Base-by-base conservation (phyloP, 2,113 vertebrate species). In the Otolemur garnettii region DNA sequence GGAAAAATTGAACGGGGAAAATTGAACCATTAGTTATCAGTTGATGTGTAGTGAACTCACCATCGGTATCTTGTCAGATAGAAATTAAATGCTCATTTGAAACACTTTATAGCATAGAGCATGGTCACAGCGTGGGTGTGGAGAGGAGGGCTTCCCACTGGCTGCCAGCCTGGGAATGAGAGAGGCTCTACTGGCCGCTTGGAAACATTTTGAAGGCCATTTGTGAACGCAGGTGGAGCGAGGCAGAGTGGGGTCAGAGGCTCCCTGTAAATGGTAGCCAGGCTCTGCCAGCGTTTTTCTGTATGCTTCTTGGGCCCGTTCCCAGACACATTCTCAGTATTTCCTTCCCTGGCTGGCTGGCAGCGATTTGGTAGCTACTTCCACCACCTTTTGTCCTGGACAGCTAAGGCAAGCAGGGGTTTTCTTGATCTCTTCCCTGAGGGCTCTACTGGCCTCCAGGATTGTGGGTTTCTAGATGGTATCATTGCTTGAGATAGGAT, bases 31-130 rank as follows among this genome's bases (percentile, higher is more conserved):
- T 97, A 33, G 28, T 97, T 98, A 95, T 98, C 92, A 91, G 94
- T 88, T 96, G 97, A 96, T 98, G 96, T 98, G 95, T 97, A 97
- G 97, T 97, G 97, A 98, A 98, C 91, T 98, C 97, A 95, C 77
- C 97, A 96, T 96, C 79, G 66, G 92, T 97, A 87, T 97, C 95
- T 96, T 93, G 93, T 98, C 98, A 98, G 97, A 96, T 96, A 97
- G 91, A 97, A 98, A 97, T 97, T 92, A 98, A 98, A 96, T 97
- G 92, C 90, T 96, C 88, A 83, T 98, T 98, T 97, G 97, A 97
- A 98, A 96, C 94, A 93, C 87, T 98, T 97, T 62, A 72, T 95
- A 96, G 95, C 96, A 94, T 75, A 97, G 91, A 96, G 80, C 53
- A 55, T 82, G 85, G 97, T 71, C 96, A 93, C 94, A 93, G 86